Base-by-base conservation (phyloP, 2,888 invertebrate species). In the Osedax fenrisi region DNA sequence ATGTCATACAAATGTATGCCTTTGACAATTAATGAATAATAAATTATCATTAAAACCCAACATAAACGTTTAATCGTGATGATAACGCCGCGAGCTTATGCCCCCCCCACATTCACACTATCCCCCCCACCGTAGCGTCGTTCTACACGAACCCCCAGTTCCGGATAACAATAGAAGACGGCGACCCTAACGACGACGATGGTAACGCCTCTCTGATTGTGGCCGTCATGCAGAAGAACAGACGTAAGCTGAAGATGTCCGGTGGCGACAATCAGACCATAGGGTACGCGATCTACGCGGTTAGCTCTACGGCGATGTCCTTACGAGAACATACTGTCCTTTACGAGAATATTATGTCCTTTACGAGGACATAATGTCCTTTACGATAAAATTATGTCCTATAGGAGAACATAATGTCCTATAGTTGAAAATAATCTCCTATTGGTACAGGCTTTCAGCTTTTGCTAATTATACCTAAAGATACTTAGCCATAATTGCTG, bases 161-260 rank as follows among this genome's bases (percentile, higher is more conserved):
- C 79, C 81, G 81, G 68, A 81, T 85, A 64, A 80, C 80, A 3
- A 77, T 84, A 68, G 79, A 79, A 13, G 83, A 84, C 75, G 80
- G 84, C 24, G 87, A 87, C 78, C 84, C 86, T 25, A 82, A 83
- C 78, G 92, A 92, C 77, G 76, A 75, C 24, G 89, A 90, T 0
- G 91, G 93, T 76, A 91, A 91, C 81, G 96, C 96, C 86, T 96
- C 97, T 0, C 90, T 94, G 62, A 92, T 98, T 81, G 89, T 94
- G 27, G 95, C 92, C 0, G 87, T 98, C 2, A 94, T 98, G 91
- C 98, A 98, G 85, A 98, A 97, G 85, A 94, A 96, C 86, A 89
- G 96, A 64, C 89, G 97, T 79, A 91, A 93, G 26, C 81, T 92
- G 81, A 89, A 92, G 2, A 90, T 91, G 83, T 89, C 91, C 83